Evolutionary conservation across 2,888 invertebrate genomes (phyloP).

Genomic region (Phania funesta): DNA sequence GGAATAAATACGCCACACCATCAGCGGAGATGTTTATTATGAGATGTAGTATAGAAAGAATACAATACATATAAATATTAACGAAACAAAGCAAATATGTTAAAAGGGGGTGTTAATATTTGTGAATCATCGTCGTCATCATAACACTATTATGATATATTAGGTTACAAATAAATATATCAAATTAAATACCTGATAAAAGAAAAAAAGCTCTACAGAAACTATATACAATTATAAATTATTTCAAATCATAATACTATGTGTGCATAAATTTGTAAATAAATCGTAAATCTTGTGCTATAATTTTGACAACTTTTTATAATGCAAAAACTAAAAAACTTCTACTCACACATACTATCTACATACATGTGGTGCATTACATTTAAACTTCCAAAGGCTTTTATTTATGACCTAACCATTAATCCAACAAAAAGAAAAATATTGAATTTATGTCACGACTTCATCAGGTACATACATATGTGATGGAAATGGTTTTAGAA

Average conservation of each 20-base stretch:
- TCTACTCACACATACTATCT: too few relatives aligned
- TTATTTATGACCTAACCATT: too few relatives aligned
- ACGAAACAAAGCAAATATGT: constrained; percentile 10
- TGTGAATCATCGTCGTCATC: constrained; percentile 44
- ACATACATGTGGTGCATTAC: too few relatives aligned
- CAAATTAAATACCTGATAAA: neutral
- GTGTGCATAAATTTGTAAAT: neutral
- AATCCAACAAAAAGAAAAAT: too few relatives aligned
- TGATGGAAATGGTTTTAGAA: too few relatives aligned
- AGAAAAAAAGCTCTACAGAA: neutral
- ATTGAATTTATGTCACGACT: too few relatives aligned
- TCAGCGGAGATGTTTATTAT: neutral
- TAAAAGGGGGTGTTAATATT: constrained; percentile 50
- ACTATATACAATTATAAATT: constrained; percentile 9
- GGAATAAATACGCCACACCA: constrained; percentile 9
- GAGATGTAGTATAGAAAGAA: constrained; percentile 3
- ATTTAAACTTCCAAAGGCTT: too few relatives aligned
- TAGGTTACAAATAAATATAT: constrained; percentile 34
- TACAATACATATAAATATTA: constrained; percentile 20
- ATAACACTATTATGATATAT: constrained; percentile 54
- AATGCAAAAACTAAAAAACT: too few relatives aligned
- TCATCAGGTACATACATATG: too few relatives aligned
- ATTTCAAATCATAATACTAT: neutral
- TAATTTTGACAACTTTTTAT: too few relatives aligned
- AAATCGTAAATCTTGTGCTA: neutral